Evolutionary conservation across 2,888 invertebrate species (phyloP).

Genomic region (Capitulum mitella): DNA sequence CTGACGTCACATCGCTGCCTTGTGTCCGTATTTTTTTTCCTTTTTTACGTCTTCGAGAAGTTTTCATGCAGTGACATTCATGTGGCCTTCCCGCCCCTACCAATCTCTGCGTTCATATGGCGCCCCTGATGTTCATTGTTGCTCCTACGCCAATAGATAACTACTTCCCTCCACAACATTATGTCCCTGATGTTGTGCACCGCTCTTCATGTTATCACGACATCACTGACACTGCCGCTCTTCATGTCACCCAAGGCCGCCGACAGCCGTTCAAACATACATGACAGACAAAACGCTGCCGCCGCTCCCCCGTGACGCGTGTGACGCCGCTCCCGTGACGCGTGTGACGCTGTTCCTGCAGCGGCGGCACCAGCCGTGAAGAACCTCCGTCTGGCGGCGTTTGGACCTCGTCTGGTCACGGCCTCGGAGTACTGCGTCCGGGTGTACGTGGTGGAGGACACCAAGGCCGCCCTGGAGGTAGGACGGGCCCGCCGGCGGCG

Average conservation of each 20-base stretch:
- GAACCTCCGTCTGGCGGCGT: slow-evolving; percentile 76
- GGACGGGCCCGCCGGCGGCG: too few relatives aligned
- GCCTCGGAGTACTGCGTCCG: slow-evolving; percentile 70
- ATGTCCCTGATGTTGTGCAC: neutral
- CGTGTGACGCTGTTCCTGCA: slow-evolving; percentile 10
- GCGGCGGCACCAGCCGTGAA: slow-evolving; percentile 66
- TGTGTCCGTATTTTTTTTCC: too few relatives aligned
- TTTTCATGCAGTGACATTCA: too few relatives aligned
- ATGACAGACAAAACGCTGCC: neutral
- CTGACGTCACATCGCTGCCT: too few relatives aligned
- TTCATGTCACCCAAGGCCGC: neutral
- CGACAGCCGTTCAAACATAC: neutral
- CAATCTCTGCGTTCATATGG: too few relatives aligned
- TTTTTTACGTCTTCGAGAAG: too few relatives aligned
- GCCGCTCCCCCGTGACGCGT: neutral
- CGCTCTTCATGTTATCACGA: neutral
- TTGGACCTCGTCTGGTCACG: slow-evolving; percentile 58
- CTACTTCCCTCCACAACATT: too few relatives aligned
- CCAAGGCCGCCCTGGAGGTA: slow-evolving; percentile 80
- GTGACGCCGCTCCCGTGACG: neutral
- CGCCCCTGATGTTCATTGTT: too few relatives aligned
- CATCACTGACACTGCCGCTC: neutral
- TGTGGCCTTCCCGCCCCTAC: too few relatives aligned
- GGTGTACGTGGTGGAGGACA: slow-evolving; percentile 88
- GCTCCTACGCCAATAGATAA: too few relatives aligned